These are phyloP conservation scores for Phengaris arion DNA, from an alignment of 2,888 invertebrate species.

Conservation along the genomic window DNA sequence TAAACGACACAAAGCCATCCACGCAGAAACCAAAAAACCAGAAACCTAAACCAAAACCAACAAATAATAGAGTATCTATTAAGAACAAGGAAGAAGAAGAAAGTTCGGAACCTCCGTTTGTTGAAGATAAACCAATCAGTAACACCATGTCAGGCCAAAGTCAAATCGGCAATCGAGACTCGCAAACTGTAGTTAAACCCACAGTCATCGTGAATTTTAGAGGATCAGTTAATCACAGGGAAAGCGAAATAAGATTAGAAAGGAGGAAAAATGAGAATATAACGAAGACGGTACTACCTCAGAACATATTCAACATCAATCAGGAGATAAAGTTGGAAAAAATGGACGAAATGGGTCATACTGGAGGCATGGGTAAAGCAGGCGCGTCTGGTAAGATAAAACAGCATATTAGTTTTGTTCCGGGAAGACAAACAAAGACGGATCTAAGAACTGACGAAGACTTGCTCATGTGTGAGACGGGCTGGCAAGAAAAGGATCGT, in stretches of 20 bases:
- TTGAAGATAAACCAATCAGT: slow-evolving; percentile 46
- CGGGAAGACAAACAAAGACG: slow-evolving; percentile 37
- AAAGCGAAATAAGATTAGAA: slow-evolving; percentile 63
- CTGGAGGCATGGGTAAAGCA: slow-evolving; percentile 35
- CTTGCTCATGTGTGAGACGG: slow-evolving; percentile 62
- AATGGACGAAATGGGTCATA: slow-evolving; percentile 39
- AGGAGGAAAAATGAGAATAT: slow-evolving; percentile 50
- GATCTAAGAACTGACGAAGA: slow-evolving; percentile 53
- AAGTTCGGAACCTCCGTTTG: slow-evolving; percentile 39
- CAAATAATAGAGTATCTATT: slow-evolving; percentile 46
- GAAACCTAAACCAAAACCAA: slow-evolving; percentile 43
- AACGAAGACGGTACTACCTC: slow-evolving; percentile 47
- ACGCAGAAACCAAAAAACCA: slow-evolving; percentile 57
- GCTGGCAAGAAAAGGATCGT: slow-evolving; percentile 47
- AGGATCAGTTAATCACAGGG: slow-evolving; percentile 62
- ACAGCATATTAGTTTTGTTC: slow-evolving; percentile 49
- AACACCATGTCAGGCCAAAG: slow-evolving; percentile 70
- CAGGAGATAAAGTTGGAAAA: slow-evolving; percentile 68
- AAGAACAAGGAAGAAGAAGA: slow-evolving; percentile 44
- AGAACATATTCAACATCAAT: slow-evolving; percentile 69
- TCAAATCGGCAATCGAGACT: slow-evolving; percentile 71
- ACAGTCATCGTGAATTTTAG: slow-evolving; percentile 72
- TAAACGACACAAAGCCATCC: slow-evolving; percentile 45
- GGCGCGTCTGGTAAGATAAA: slow-evolving; percentile 46
- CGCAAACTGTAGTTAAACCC: slow-evolving; percentile 71